Conservation (phyloP, 2,113 vertebrate species). For the Oreocharis arfaki region DNA sequence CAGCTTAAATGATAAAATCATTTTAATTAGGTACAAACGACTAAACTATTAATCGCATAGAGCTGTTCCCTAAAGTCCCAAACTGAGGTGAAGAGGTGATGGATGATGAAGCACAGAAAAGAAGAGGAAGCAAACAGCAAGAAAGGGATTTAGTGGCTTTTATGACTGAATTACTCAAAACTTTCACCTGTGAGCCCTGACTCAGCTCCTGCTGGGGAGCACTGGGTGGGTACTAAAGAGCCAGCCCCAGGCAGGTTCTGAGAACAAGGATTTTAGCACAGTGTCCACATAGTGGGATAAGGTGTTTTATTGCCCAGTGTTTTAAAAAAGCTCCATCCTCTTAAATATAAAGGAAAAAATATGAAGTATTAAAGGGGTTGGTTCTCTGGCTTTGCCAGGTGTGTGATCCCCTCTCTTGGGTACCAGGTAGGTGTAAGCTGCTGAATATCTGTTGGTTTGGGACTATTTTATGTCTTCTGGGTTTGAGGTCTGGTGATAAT, state of each 20-base stretch:
- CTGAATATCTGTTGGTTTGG: background rate
- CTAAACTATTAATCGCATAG: background rate
- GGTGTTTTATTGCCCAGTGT: background rate
- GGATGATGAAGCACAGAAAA: background rate
- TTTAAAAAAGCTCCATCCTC: background rate
- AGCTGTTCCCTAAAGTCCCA: background rate
- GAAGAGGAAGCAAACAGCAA: background rate
- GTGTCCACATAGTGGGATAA: fast-evolving
- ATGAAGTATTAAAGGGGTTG: background rate
- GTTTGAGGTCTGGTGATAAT: background rate
- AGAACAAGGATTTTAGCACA: fast-evolving
- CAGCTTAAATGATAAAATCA: background rate
- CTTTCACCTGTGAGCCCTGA: background rate
- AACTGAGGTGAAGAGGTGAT: background rate
- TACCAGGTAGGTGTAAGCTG: background rate
- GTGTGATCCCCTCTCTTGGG: background rate
- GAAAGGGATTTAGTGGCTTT: background rate
- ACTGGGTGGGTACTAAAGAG: background rate
- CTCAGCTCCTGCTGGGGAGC: background rate
- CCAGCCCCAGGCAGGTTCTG: fast-evolving
- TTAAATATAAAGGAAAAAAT: background rate
- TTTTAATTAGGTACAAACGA: background rate
- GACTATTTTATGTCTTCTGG: background rate
- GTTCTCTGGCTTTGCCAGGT: background rate
- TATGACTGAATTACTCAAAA: background rate